Percentiles rank a stretch among this genome's conserved stretches.
These are phyloP conservation scores for Pterostichus madidus DNA, from an alignment of 2,888 invertebrate genomes.

Conservation along the genomic window DNA sequence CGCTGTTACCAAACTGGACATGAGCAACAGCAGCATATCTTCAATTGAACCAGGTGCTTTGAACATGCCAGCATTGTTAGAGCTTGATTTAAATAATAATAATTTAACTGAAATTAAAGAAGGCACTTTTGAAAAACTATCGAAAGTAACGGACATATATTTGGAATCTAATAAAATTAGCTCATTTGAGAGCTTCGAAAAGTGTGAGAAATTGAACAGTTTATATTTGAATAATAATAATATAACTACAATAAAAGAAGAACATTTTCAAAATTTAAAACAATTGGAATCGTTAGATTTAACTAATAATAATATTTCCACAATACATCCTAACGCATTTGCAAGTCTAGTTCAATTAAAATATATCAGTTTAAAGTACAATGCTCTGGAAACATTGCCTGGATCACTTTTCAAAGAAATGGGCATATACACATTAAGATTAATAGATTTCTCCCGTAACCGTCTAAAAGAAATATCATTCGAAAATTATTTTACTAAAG, in stretches of 20 bases:
- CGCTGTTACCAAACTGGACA: not conserved
- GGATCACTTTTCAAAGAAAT: not conserved
- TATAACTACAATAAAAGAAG: constrained; percentile 80
- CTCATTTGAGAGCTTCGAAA: constrained; percentile 8
- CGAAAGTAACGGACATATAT: not conserved
- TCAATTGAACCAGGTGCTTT: constrained; percentile 13
- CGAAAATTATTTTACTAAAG: not conserved
- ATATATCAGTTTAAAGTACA: constrained; percentile 22
- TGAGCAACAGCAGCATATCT: constrained; percentile 9
- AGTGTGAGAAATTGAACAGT: not conserved
- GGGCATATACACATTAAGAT: not conserved
- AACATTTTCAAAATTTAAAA: constrained; percentile 79
- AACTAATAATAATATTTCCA: constrained; percentile 82
- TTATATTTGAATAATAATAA: constrained; percentile 69
- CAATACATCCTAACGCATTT: constrained; percentile 72
- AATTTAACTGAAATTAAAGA: constrained; percentile 26
- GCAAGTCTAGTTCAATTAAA: not conserved
- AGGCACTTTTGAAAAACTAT: not conserved
- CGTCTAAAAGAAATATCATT: not conserved
- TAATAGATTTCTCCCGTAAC: constrained; percentile 12
- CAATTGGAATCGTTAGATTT: constrained; percentile 76
- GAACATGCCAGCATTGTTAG: not conserved
- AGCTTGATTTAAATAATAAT: not conserved
- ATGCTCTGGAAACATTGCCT: constrained; percentile 76
- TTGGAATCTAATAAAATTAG: constrained; percentile 10